Conservation (phyloP, 2,797 vertebrate genomes). For the Uromys caudimaculatus region DNA sequence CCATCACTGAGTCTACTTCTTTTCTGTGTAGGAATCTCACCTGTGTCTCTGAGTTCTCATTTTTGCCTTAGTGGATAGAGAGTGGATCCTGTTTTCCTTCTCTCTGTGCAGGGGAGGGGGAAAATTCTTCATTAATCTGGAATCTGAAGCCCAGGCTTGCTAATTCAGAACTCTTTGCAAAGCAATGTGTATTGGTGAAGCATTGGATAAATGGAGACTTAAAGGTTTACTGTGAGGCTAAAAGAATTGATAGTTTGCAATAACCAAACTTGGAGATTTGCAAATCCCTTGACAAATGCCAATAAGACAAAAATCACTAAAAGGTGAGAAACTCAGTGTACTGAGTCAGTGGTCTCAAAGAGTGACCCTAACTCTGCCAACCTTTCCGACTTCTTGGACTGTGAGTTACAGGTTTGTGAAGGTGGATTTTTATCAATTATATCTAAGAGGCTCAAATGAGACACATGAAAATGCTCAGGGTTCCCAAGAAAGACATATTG, state of each 20-base stretch:
- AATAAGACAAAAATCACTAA: conserved; percentile 63
- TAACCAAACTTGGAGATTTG: conserved; percentile 51
- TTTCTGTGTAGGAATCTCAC: background rate
- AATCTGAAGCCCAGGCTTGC: conserved; percentile 9
- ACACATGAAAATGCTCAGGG: conserved; percentile 10
- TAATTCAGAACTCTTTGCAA: conserved; percentile 41
- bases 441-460: conserved; percentile 35
- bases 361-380: conserved; percentile 30
- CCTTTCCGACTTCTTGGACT: conserved; percentile 32
- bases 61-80: background rate
- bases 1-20: background rate
- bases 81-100: background rate
- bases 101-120: too few species aligned
- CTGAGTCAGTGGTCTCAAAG: conserved; percentile 61
- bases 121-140: background rate
- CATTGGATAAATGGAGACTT: conserved; percentile 64
- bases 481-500: conserved; percentile 20
- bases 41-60: background rate
- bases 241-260: conserved; percentile 52
- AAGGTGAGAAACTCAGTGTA: conserved; percentile 62
- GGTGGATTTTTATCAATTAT: conserved; percentile 44
- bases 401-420: conserved; percentile 7
- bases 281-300: conserved; percentile 69
- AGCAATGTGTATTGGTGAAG: conserved; percentile 45
- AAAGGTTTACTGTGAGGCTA: conserved; percentile 31